phyloP scores from a whole-genome alignment of 2,797 vertebrate genomes.

The Manis pentadactyla region DNA sequence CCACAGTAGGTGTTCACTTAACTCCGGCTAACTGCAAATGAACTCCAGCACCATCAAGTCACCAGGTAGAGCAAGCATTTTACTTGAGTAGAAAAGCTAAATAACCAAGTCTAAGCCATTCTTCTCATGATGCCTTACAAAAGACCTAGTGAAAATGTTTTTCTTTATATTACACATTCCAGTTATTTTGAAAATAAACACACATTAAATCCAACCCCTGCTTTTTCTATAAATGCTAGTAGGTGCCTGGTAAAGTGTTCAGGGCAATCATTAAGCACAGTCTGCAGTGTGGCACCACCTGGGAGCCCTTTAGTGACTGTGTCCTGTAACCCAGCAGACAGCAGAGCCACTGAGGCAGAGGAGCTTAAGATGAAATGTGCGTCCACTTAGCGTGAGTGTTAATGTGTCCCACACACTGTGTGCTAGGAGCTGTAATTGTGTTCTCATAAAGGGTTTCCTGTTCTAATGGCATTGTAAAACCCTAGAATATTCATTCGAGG shows the following conservation, averaged over 20 bases:
- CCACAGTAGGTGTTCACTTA: background rate
- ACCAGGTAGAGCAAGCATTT: background rate
- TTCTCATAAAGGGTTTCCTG: background rate
- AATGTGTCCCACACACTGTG: background rate
- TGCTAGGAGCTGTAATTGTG: accelerated
- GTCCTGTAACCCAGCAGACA: background rate
- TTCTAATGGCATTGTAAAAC: background rate
- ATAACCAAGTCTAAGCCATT: background rate
- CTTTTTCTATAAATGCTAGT: background rate
- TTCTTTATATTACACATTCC: background rate
- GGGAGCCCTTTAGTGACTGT: background rate
- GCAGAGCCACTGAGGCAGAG: background rate
- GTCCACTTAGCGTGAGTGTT: background rate
- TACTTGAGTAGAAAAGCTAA: background rate
- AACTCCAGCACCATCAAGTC: background rate
- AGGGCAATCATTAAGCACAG: too few species aligned
- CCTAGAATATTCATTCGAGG: background rate
- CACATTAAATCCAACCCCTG: background rate
- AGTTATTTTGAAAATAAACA: background rate
- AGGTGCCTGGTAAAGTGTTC: background rate
- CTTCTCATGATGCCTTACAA: background rate
- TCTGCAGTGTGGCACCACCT: background rate
- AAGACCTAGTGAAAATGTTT: background rate
- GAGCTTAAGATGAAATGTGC: accelerated
- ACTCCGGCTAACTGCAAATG: background rate